These are phyloP conservation scores for Stenodera caucasica DNA, from an alignment of 2,888 invertebrate genomes.

Conservation along the genomic window DNA sequence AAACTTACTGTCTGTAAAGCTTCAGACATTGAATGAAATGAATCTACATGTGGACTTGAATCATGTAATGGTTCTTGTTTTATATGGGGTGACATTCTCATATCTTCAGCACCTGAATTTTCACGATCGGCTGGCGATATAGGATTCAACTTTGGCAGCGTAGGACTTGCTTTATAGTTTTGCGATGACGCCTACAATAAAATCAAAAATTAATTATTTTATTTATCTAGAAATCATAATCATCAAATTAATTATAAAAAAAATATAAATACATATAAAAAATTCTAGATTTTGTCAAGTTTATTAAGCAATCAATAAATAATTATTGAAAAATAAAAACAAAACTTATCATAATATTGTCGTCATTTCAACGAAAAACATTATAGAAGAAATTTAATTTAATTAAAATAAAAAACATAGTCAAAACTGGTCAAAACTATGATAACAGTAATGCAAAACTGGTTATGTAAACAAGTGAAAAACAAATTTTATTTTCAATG, in stretches of 20 bases:
- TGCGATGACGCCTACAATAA: conserved; percentile 60
- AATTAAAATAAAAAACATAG: too few species aligned
- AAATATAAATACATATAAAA: not conserved
- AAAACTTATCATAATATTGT: not conserved
- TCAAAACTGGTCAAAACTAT: conserved; percentile 3
- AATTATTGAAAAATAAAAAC: too few species aligned
- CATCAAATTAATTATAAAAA: not conserved
- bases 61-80: conserved; percentile 66
- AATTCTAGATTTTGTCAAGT: too few species aligned
- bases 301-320: too few species aligned
- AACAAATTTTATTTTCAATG: not conserved
- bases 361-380: not conserved
- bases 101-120: conserved; percentile 56
- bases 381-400: not conserved
- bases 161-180: conserved; percentile 67
- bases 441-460: conserved; percentile 2
- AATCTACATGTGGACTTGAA: conserved; percentile 51
- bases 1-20: conserved; percentile 55
- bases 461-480: conserved; percentile 5
- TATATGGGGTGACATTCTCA: conserved; percentile 61
- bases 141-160: conserved; percentile 66
- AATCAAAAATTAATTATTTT: too few species aligned
- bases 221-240: too few species aligned
- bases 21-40: conserved; percentile 56
- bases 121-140: conserved; percentile 61